Base-by-base conservation (phyloP, 2,888 invertebrate species). In the Neria commutata region DNA sequence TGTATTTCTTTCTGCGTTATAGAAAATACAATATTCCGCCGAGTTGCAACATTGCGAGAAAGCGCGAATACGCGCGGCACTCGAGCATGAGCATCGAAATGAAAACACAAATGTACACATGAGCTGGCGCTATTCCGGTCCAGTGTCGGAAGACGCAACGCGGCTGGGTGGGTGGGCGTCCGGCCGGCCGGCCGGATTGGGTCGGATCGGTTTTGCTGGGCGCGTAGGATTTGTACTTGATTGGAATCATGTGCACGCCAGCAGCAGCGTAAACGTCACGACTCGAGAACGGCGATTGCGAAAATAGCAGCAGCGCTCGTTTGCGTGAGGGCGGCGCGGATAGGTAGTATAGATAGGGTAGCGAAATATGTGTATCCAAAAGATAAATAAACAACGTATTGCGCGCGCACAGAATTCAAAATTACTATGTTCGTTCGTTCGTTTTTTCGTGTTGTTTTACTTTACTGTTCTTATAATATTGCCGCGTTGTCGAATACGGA, bases 41-140 rank as follows among this genome's bases (percentile, higher is more conserved):
- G 64, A 61, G 58, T 64, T 64, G 60, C 61, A 64, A 64, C 60
- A 61, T 58, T 61, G 61, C 58, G 61, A 37, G n/a, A n/a, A n/a
- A n/a, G n/a, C n/a, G n/a, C n/a, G n/a, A n/a, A n/a, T n/a, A n/a
- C n/a, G n/a, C 17, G 46, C 48, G 29, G 8, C 16, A 29, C 33
- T 33, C 50, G n/a, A n/a, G n/a, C n/a, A n/a, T n/a, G n/a, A n/a
- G n/a, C n/a, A 37, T 37, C 37, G 37, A 37, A n/a, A 37, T 14
- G n/a, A 37, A 37, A 37, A 37, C n/a, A 37, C 37, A 37, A n/a
- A 37, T 14, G 4, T n/a, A n/a, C n/a, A n/a, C n/a, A n/a, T n/a
- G n/a, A n/a, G n/a, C n/a, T n/a, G n/a, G n/a, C n/a, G n/a, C n/a
- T n/a, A n/a, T n/a, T n/a, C n/a, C n/a, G n/a, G n/a, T n/a, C n/a